A percentile compares a stretch with the other conserved stretches of the same genome.
These are phyloP conservation scores for Gephyroberyx darwinii DNA, from an alignment of 2,797 vertebrate genomes.

Conservation along the genomic window DNA sequence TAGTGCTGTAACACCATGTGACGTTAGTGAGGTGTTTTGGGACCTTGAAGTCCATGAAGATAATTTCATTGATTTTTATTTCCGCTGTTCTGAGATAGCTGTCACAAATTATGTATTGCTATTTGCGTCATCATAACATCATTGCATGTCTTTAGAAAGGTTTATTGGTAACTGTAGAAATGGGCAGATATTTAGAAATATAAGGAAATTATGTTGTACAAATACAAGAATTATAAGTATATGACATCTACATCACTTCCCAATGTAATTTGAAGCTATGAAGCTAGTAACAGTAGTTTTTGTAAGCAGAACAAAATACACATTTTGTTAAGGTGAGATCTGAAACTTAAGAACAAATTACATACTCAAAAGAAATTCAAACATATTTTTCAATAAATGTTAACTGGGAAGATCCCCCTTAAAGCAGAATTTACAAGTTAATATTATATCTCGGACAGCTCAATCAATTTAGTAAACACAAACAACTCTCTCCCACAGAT, in stretches of 20 bases:
- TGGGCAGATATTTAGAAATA: too few species aligned
- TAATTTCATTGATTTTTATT: background rate
- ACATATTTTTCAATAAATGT: slow-evolving; percentile 25
- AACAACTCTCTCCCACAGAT: background rate
- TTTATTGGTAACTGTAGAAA: too few species aligned
- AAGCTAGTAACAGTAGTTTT: background rate
- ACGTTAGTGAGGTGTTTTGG: too few species aligned
- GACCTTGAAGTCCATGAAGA: background rate
- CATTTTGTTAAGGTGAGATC: background rate
- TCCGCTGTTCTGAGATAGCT: too few species aligned
- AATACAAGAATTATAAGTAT: background rate
- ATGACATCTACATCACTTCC: background rate
- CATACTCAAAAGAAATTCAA: background rate
- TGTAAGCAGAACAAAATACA: background rate
- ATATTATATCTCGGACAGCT: slow-evolving; percentile 43
- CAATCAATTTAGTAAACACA: background rate
- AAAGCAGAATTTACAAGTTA: slow-evolving; percentile 21
- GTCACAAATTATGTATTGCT: too few species aligned
- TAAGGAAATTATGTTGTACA: too few species aligned
- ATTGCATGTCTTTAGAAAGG: too few species aligned
- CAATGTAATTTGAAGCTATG: background rate
- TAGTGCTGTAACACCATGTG: too few species aligned
- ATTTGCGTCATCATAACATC: too few species aligned
- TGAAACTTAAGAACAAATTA: too few species aligned
- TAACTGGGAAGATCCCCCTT: slow-evolving; percentile 33